Evolutionary conservation across 2,888 invertebrate genomes (phyloP).

Genomic region (Micoletzkya japonica): DNA sequence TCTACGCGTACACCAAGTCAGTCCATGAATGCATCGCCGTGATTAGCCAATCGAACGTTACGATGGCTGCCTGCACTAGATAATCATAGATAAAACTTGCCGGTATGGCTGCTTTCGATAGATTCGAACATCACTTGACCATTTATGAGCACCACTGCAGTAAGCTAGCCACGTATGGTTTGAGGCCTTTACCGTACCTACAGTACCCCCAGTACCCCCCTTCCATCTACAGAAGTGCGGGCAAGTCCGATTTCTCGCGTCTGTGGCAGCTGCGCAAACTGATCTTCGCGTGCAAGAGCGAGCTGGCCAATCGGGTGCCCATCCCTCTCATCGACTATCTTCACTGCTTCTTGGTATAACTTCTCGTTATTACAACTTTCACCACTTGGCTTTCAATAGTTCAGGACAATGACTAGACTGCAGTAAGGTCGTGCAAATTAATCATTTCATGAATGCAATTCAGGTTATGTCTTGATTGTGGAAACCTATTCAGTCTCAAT

Average conservation of each 20-base stretch:
- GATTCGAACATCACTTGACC: too few species aligned
- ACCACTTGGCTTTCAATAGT: not conserved
- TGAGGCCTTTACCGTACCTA: not conserved
- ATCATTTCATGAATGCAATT: not conserved
- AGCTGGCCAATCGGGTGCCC: conserved; percentile 31
- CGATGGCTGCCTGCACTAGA: too few species aligned
- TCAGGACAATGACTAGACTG: not conserved
- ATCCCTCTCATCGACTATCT: conserved; percentile 34
- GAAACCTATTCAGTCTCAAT: not conserved
- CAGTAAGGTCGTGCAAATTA: not conserved
- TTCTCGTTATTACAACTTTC: not conserved
- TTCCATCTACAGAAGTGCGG: conserved; percentile 24
- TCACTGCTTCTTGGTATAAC: conserved; percentile 31
- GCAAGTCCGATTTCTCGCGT: conserved; percentile 25
- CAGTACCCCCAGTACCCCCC: not conserved
- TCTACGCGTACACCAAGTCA: conserved; percentile 28
- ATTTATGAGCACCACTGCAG: too few species aligned
- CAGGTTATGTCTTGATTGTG: not conserved
- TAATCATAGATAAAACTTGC: too few species aligned
- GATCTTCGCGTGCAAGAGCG: conserved; percentile 26
- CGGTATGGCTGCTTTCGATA: too few species aligned
- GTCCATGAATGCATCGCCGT: too few species aligned
- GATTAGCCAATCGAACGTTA: too few species aligned
- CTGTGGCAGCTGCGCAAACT: conserved; percentile 32
- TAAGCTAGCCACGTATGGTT: too few species aligned